phyloP scores from a whole-genome alignment of 2,888 invertebrate species.

The Polydrusus cervinus region DNA sequence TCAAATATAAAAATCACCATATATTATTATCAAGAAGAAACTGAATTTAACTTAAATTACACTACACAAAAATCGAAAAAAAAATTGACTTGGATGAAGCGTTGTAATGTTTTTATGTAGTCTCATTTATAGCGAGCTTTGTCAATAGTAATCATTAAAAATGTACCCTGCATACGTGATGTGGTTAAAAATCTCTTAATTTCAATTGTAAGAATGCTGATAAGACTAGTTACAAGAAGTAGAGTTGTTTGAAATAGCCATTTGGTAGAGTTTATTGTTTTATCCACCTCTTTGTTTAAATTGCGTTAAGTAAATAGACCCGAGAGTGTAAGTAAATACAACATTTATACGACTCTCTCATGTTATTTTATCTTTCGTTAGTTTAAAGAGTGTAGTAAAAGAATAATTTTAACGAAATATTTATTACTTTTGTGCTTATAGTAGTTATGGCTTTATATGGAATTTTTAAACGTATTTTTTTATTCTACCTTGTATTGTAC shows the following conservation, averaged over 20 bases:
- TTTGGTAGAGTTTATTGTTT: background rate
- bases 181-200: constrained; percentile 5
- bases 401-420: no score
- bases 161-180: background rate
- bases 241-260: background rate
- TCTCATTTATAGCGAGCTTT: background rate
- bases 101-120: background rate
- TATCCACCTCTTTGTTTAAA: background rate
- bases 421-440: no score
- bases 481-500: no score
- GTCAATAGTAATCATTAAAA: background rate
- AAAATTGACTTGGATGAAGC: background rate
- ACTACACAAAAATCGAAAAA: background rate
- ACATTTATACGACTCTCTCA: background rate
- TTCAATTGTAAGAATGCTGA: background rate
- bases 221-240: background rate
- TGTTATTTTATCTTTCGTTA: constrained; percentile 1
- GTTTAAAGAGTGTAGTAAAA: background rate
- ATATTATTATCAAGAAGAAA: no score
- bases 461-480: no score
- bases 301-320: background rate
- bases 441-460: no score
- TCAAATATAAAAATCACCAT: no score
- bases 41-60: background rate
- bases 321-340: background rate